Evolutionary conservation across 2,113 vertebrate species (phyloP), one percentile per base, ranked within the genome.

Genomic region (Apaloderma vittatum): DNA sequence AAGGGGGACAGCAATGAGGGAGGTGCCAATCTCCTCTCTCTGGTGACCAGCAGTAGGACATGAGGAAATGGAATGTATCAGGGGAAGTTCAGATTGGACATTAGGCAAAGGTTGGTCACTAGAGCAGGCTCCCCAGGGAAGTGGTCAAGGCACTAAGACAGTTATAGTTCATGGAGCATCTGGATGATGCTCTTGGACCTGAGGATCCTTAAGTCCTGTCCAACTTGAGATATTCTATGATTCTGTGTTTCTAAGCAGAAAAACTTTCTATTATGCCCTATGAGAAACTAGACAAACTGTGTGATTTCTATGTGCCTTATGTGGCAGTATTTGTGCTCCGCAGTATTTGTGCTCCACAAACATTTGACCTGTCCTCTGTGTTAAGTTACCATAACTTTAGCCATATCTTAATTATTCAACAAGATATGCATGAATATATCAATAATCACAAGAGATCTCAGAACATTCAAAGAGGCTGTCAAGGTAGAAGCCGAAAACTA

Each of bases 1-100:
- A 40, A 43, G 6, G 15, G 3, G 0, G 1, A 5, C 17, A 77
- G 23, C 1, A 1, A 17, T 48, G 12, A 3, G 12, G 2, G 9
- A 67, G 20, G 11, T n/a, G 27, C 11, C 45, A 48, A 67, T 43
- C 18, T 57, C 5, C 16, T 86, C 19, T 71, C 34, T 57, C 43
- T 86, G 32, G 11, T 48, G 29, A 40, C 12, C 23, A 67, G 27
- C 3, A 1, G 26, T 4, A 59, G 27, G 14, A 59, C 20, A 59
- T 1, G 1, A 73, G 32, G 6, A 62, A 63, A 62, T 30, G 24
- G 15, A 57, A 40, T 40, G 40, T 40, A 40, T 40, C 40, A 40
- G 10, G 40, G 40, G 40, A 40, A 40, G 11, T 40, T 40, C 40
- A 11, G 40, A 40, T 40, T 40, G 40, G 40, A 40, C 40, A 40